Percentiles rank a stretch among this genome's conserved stretches.
Evolutionary conservation across 2,113 vertebrate species (phyloP).

Genomic region (Erythrolamprus reginae): DNA sequence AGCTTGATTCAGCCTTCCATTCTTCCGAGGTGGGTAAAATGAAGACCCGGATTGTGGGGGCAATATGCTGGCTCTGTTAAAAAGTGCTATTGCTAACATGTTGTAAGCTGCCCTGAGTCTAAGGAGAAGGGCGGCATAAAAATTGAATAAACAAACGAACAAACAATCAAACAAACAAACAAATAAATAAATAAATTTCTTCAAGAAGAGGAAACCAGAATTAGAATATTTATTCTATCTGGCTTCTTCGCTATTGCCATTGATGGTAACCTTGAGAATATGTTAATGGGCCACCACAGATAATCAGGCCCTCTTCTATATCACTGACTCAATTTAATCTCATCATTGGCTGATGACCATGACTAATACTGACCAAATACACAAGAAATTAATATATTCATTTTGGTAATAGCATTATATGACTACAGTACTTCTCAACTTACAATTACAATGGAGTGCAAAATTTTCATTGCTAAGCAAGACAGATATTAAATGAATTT

Average conservation of each 20-base stretch:
- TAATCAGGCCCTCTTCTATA: background rate
- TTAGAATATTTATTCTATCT: background rate
- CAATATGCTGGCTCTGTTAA: too few species aligned
- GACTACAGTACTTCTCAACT: background rate
- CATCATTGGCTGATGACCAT: background rate
- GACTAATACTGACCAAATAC: background rate
- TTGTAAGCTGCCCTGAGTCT: too few species aligned
- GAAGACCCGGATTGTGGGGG: too few species aligned
- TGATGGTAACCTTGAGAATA: background rate
- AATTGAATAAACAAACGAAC: too few species aligned
- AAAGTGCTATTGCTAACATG: too few species aligned
- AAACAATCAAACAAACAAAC: too few species aligned
- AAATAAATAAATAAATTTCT: too few species aligned
- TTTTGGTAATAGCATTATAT: background rate
- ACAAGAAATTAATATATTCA: background rate
- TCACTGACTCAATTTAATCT: background rate
- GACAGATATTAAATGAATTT: background rate
- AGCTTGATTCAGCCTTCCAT: too few species aligned
- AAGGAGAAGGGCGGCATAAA: too few species aligned
- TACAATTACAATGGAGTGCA: background rate
- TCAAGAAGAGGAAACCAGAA: too few species aligned
- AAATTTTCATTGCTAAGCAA: too few species aligned
- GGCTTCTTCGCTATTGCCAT: background rate
- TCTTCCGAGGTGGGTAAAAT: too few species aligned
- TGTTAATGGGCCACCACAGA: background rate